A percentile compares a stretch with the other conserved stretches of the same genome.
These are phyloP conservation scores for Agrilus planipennis DNA, from an alignment of 1,140 invertebrate genomes.

Conservation along the genomic window DNA sequence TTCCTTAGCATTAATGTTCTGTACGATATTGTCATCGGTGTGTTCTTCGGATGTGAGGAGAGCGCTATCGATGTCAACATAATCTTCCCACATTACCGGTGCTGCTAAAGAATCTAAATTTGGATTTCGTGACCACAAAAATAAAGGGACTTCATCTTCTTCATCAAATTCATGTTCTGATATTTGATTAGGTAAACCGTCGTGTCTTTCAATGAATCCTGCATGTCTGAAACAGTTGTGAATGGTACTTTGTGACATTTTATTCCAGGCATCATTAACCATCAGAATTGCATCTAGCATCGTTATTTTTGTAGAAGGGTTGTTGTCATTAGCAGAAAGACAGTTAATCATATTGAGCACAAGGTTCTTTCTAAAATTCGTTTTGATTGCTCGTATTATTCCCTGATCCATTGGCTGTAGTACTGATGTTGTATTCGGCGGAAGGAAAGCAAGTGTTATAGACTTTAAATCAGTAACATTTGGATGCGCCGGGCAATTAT, in stretches of 20 bases:
- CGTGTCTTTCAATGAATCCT: not conserved
- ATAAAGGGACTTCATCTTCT: no score
- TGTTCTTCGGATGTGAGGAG: no score
- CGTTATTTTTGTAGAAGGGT: not conserved
- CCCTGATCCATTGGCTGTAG: conserved; percentile 3
- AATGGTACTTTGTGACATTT: not conserved
- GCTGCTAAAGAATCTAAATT: no score
- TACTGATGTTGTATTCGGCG: not conserved
- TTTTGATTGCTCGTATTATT: not conserved
- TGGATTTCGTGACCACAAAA: no score
- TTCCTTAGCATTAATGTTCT: no score
- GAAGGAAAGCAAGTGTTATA: conserved; percentile 1
- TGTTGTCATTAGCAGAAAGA: not conserved
- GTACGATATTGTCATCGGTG: no score
- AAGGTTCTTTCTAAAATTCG: not conserved
- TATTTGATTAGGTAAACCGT: no score
- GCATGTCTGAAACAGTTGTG: not conserved
- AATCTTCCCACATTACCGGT: no score
- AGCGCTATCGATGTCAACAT: no score
- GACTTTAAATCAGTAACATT: not conserved
- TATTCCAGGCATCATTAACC: no score
- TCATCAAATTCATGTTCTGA: no score
- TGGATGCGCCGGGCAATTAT: conserved; percentile 6
- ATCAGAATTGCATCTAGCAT: not conserved
- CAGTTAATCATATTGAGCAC: not conserved